Base-by-base conservation (phyloP, 2,113 vertebrate genomes). In the Mormyrus lacerda region DNA sequence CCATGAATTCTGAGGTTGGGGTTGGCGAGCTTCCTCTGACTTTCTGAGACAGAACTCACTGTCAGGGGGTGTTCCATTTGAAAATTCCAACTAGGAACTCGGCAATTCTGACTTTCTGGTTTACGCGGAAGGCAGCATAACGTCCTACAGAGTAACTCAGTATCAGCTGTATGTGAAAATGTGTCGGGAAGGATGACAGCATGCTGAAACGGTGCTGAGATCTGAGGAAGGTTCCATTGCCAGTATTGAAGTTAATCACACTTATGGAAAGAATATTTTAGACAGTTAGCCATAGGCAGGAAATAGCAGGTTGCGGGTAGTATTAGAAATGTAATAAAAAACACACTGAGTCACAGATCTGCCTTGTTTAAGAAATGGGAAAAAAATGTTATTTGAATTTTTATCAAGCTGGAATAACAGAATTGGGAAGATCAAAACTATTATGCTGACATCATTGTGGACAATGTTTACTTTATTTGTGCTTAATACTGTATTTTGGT, bases 211-310 rank as follows among this genome's bases (percentile, higher is more conserved):
- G 3, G 42, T 89, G 88, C 51, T 10, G 35, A 42, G 69, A 89
- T 89, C 31, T 88, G 47, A 55, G 79, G 44, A 44, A 45, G n/a
- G 89, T 85, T 90, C 90, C 90, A 65, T 47, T 91, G 90, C 91
- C 88, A 89, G 51, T 31, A 69, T 90, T 89, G n/a, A 89, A 89
- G 85, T 86, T 27, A 88, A 35, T 15, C 87, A 61, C 87, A 85
- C 42, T 42, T 45, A 42, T 87, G 55, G 61, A 69, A 45, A 55
- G 3, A 9, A 15, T 35, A 50, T 87, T 27, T 65, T 48, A 73
- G 87, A 82, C 90, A 9, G 85, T 15, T 69, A 85, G 58, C 21
- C 24, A 53, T 45, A 86, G 61, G 61, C 61, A 31, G 61, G 76
- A 42, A 82, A 82, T 24, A 82, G 76, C 42, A 17, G 51, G 48